Base-by-base conservation (phyloP, 2,797 vertebrate genomes). In the Acropternis orthonyx region DNA sequence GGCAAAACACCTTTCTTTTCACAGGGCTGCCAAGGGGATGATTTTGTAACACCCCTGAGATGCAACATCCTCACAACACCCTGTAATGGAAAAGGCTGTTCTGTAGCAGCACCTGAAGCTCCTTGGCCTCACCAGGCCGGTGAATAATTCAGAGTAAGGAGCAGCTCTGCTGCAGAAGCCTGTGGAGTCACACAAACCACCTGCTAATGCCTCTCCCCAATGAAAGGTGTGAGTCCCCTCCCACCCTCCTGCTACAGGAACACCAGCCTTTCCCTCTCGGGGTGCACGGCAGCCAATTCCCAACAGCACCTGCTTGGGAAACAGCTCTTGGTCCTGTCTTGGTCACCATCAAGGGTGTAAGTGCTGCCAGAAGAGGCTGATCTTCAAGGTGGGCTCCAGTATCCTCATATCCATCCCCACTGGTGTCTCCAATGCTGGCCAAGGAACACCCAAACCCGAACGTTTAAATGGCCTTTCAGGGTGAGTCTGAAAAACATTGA, bases 301-400 rank as follows among this genome's bases (percentile, higher is more conserved):
- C 72, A 62, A 36, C 55, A 74, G 34, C 55, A 54, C 48, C 18
- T 90, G 98, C 98, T 97, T 98, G 98, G 46, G 98, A 98, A 79
- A 84, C 96, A 7, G 28, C 62, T n/a, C 12, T 36, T 78, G 44
- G 98, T 83, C 34, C 96, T 95, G 9, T 85, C 67, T 32, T 34
- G 11, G 7, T 77, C 81, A 76, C 97, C 97, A 1, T 98, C 98
- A 84, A 97, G 98, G 89, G 98, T 97, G 84, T 98, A 98, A 93
- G 98, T 86, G 22, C 98, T 98, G 93, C 98, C 98, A 4, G 95
- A 97, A 75, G 88, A 75, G 48, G 71, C 12, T 88, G 85, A 13
- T 95, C 96, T 94, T 98, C 98, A 48, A 98, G 86, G 32, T 98
- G 98, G 23, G 98, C 98, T 49, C 97, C 98, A 79, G 98, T 74